These are phyloP conservation scores for Monopterus albus DNA, from an alignment of 2,113 vertebrate genomes.

Conservation along the genomic window DNA sequence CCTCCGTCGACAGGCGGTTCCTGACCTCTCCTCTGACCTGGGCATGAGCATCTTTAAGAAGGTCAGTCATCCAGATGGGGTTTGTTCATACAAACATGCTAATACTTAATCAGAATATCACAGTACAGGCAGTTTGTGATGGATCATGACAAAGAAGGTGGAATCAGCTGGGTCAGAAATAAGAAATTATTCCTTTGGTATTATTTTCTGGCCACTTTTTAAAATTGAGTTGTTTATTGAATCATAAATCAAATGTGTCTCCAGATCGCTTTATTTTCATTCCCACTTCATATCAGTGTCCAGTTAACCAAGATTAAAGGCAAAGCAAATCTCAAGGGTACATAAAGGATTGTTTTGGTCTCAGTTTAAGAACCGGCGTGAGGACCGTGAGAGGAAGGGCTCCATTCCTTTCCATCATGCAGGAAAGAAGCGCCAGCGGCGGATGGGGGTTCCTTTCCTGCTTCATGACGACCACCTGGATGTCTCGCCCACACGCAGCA, in stretches of 20 bases:
- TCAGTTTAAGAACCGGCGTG: constrained; percentile 96
- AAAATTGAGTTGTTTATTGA: too few relatives aligned
- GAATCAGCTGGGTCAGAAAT: too few relatives aligned
- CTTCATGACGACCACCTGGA: constrained; percentile 96
- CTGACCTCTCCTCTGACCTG: constrained; percentile 95
- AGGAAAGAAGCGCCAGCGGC: constrained; percentile 93
- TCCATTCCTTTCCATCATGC: constrained; percentile 96
- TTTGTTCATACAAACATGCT: not conserved
- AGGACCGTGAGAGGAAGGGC: constrained; percentile 95
- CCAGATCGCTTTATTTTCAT: too few relatives aligned
- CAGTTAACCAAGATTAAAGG: too few relatives aligned
- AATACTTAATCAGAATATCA: too few relatives aligned
- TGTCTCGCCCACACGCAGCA: constrained; percentile 96
- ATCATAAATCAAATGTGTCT: too few relatives aligned
- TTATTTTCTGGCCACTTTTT: too few relatives aligned
- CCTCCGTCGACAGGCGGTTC: constrained; percentile 92
- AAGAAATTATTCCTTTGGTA: too few relatives aligned
- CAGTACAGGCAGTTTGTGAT: too few relatives aligned
- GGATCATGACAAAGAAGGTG: too few relatives aligned
- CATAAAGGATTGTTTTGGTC: not conserved
- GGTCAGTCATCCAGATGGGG: constrained; percentile 72
- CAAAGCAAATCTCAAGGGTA: too few relatives aligned
- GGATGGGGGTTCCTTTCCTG: constrained; percentile 96
- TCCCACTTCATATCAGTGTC: too few relatives aligned
- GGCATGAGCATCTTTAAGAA: constrained; percentile 99